Conservation (phyloP, 2,888 invertebrate species). For the Drosophila quasianomalipes region DNA sequence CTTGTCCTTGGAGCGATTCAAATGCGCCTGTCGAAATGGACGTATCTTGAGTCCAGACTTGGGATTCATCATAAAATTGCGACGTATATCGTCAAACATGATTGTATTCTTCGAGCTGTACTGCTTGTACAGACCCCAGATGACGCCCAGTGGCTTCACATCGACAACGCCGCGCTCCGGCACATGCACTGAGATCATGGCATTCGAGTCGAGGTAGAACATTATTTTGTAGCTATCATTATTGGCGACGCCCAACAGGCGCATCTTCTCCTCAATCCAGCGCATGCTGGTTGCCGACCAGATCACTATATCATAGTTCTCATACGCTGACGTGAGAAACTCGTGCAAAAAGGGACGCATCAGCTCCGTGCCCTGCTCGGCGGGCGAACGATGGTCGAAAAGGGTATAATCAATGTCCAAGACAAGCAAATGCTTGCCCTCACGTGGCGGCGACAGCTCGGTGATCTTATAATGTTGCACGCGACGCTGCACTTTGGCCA, state of each 20-base stretch:
- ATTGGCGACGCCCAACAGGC: slow-evolving; percentile 93
- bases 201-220: slow-evolving; percentile 95
- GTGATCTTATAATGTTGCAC: slow-evolving; percentile 93
- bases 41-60: slow-evolving; percentile 95
- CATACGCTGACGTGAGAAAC: slow-evolving; percentile 94
- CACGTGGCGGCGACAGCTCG: slow-evolving; percentile 92
- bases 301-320: slow-evolving; percentile 97
- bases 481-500: slow-evolving; percentile 93
- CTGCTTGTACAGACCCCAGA: slow-evolving; percentile 97
- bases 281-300: slow-evolving; percentile 99
- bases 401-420: slow-evolving; percentile 98
- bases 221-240: slow-evolving; percentile 95
- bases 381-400: slow-evolving; percentile 97
- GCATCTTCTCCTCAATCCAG: slow-evolving; percentile 99
- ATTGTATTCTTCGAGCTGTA: slow-evolving; percentile 96
- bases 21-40: slow-evolving; percentile 95
- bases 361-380: slow-evolving; percentile 93
- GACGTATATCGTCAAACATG: slow-evolving; percentile 98
- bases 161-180: slow-evolving; percentile 96
- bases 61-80: slow-evolving; percentile 99
- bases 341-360: slow-evolving; percentile 98
- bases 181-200: slow-evolving; percentile 97
- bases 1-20: slow-evolving; percentile 93
- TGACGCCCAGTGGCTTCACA: slow-evolving; percentile 97
- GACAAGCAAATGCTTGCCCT: slow-evolving; percentile 95